Evolutionary conservation across 2,888 invertebrate species (phyloP), one percentile per base, ranked within the genome.

Genomic region (Agrochola litura): DNA sequence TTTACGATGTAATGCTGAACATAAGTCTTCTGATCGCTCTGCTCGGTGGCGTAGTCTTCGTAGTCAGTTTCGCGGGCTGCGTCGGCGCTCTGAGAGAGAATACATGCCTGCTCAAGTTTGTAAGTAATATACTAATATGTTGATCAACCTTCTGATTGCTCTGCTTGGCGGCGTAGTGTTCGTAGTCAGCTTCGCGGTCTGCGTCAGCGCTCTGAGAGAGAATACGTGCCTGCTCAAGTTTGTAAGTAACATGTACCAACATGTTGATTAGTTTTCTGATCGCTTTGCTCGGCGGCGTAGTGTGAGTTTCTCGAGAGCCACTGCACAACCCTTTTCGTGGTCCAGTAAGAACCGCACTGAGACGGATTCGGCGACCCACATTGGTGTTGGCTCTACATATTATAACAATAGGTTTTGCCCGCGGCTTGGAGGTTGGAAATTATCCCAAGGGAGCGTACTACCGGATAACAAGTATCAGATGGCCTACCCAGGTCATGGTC

Each of bases 221-320:
- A 99, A 99, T 94, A 98, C 99, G 0, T 99, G 98, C 92, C 96
- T 99, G 81, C 97, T 99, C n/a, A 99, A 99, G 97, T 98, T 99
- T 95, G 99, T 99, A 96, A 98, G 98, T 97, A 88, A 58, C n/a
- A n/a, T 0, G 52, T 14, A n/a, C 22, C 6, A 63, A 58, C 1
- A 58, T 25, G 58, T 58, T 14, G 25, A 14, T 58, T 14, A 99
- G 99, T 30, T 96, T 99, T 78, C 98, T 99, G 75, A 98, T 99
- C 95, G 98, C 99, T 22, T 97, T 99, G 77, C 98, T 98, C 79
- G 99, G 99, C 4, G 98, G 98, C 56, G 98, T 99, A 70, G 99
- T 99, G 54, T 22, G 54, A n/a, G 54, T 22, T 54, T 54, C 54
- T 54, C 22, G 54, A 54, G 5, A 25, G n/a, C 12, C n/a, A 56